phyloP scores from a whole-genome alignment of 2,113 vertebrate species.

The Indri indri region DNA sequence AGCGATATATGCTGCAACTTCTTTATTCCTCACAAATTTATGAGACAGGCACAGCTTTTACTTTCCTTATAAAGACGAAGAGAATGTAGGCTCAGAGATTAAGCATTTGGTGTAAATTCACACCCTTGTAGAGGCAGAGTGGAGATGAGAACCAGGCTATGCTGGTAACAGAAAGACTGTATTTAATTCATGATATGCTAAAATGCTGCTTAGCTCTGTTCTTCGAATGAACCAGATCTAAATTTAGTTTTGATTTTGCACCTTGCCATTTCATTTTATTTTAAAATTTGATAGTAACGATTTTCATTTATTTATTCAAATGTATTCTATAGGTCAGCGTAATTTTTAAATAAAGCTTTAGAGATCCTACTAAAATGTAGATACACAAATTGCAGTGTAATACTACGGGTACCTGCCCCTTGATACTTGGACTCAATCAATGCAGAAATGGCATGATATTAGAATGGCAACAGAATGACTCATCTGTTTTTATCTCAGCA shows the following conservation, averaged over 20 bases:
- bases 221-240: background rate
- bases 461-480: background rate
- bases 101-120: background rate
- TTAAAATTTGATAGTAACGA: background rate
- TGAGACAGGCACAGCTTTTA: background rate
- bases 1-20: rapidly evolving
- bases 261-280: background rate
- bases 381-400: too few relatives aligned
- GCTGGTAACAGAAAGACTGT: background rate
- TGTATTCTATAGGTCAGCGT: background rate
- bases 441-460: background rate
- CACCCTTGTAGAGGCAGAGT: background rate
- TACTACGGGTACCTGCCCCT: too few relatives aligned
- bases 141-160: too few relatives aligned
- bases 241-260: background rate
- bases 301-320: background rate
- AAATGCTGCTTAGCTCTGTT: background rate
- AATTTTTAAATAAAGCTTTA: background rate
- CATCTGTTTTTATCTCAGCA: background rate
- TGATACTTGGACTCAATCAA: background rate
- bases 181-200: background rate
- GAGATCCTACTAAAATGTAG: background rate
- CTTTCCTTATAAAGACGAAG: background rate
- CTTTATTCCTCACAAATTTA: background rate
- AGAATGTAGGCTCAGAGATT: background rate